Conservation (phyloP, 2,888 invertebrate species). For the Entomobrya multifasciata region DNA sequence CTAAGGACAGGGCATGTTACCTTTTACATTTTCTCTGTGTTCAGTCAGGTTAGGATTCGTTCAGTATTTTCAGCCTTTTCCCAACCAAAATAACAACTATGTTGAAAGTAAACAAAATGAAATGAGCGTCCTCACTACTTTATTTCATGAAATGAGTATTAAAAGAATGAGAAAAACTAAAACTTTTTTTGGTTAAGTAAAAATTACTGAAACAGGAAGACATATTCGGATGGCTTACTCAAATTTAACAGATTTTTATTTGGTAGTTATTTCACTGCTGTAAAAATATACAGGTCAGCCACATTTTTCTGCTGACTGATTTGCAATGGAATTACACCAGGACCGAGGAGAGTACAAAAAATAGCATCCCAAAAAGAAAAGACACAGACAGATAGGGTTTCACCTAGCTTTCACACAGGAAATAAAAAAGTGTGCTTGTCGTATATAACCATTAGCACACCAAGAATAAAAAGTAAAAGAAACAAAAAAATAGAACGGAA, state of each 20-base stretch:
- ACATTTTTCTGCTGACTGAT: constrained; percentile 9
- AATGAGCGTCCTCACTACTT: constrained; percentile 2
- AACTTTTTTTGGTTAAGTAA: constrained; percentile 10
- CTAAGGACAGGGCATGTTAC: constrained; percentile 25
- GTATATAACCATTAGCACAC: constrained; percentile 16
- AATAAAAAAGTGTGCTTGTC: constrained; percentile 10
- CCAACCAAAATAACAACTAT: too few species aligned
- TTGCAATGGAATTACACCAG: too few species aligned
- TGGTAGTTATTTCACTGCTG: constrained; percentile 28
- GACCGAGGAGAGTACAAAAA: too few species aligned
- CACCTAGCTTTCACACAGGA: too few species aligned
- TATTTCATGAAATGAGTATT: constrained; percentile 8
- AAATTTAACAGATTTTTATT: constrained; percentile 42
- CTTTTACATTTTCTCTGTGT: not conserved
- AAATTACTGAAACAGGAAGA: constrained; percentile 3
- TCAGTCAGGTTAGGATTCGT: too few species aligned
- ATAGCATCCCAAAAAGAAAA: not conserved
- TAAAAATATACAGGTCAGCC: constrained; percentile 57
- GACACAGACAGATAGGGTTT: not conserved
- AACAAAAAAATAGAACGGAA: too few species aligned
- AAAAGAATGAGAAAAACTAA: not conserved
- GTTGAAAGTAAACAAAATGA: not conserved
- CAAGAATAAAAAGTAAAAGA: too few species aligned
- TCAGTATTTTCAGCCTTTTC: too few species aligned
- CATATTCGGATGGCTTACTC: not conserved